Evolutionary conservation across 35 echinoderm and acorn worm species (phyloP).

Genomic region (Patiria miniata): DNA sequence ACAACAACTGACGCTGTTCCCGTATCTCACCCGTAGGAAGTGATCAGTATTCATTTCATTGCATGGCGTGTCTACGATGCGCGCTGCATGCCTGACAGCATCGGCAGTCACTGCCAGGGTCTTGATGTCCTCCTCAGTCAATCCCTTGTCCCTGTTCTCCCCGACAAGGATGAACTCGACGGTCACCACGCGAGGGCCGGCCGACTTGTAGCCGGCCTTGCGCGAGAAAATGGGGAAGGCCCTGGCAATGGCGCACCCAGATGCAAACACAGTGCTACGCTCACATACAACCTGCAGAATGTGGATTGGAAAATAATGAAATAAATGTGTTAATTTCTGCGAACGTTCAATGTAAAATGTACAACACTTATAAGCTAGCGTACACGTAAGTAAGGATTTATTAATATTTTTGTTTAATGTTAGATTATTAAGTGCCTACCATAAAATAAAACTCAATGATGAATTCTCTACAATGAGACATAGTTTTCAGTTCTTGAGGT

Average conservation of each 20-base stretch:
- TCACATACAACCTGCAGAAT: conserved; percentile 84
- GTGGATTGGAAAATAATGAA: no score
- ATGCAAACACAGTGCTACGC: conserved; percentile 77
- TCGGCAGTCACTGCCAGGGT: conserved; percentile 55
- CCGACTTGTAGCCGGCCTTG: conserved; percentile 63
- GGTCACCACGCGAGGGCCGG: conserved; percentile 37
- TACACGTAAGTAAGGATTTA: no score
- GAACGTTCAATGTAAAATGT: no score
- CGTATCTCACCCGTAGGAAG: conserved; percentile 74
- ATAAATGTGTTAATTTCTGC: no score
- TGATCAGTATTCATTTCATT: conserved; percentile 96
- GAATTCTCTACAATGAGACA: no score
- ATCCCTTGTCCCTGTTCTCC: conserved; percentile 7
- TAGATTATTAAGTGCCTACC: no score
- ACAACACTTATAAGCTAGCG: no score
- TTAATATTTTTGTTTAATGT: no score
- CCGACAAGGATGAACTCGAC: conserved; percentile 80
- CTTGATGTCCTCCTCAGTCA: conserved; percentile 76
- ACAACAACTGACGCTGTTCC: no score
- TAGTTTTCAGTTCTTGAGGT: no score
- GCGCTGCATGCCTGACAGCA: conserved; percentile 54
- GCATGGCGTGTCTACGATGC: conserved; percentile 92
- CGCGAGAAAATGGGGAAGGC: conserved; percentile 88
- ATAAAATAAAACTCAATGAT: no score
- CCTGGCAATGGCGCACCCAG: conserved; percentile 83